Conservation (phyloP, 2,113 vertebrate genomes). For the Takifugu bimaculatus region DNA sequence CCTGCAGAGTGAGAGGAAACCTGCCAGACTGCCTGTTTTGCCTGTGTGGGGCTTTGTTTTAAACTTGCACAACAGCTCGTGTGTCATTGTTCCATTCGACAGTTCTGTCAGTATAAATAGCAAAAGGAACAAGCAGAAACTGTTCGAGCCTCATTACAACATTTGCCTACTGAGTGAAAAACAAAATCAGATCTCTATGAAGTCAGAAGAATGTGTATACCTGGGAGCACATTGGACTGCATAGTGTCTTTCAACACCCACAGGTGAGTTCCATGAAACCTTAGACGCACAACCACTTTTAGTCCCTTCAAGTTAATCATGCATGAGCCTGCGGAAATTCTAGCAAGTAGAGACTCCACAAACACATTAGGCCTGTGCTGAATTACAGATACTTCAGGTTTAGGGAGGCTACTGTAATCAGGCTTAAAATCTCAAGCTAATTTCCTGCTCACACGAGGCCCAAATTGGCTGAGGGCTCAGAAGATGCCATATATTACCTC, state of each 20-base stretch:
- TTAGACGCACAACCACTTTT: constrained; percentile 43
- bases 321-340: constrained; percentile 56
- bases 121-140: constrained; percentile 35
- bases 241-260: constrained; percentile 22
- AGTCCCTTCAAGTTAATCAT: constrained; percentile 57
- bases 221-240: constrained; percentile 3
- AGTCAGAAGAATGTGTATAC: neutral
- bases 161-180: too few species aligned
- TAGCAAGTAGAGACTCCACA: constrained; percentile 48
- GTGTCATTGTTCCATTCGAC: neutral
- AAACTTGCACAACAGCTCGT: constrained; percentile 5
- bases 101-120: neutral
- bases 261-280: constrained; percentile 58
- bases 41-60: constrained; percentile 12
- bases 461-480: constrained; percentile 5
- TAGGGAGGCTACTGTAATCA: neutral
- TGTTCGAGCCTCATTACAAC: too few species aligned
- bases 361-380: constrained; percentile 43
- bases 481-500: constrained; percentile 1
- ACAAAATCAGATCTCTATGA: neutral
- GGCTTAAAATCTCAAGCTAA: neutral
- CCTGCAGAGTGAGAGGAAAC: constrained; percentile 23
- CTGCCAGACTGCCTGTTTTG: constrained; percentile 18
- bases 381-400: constrained; percentile 24
- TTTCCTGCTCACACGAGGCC: constrained; percentile 3